Base-by-base conservation (phyloP, 2,888 invertebrate species). In the Pachycephus smyrnensis region DNA sequence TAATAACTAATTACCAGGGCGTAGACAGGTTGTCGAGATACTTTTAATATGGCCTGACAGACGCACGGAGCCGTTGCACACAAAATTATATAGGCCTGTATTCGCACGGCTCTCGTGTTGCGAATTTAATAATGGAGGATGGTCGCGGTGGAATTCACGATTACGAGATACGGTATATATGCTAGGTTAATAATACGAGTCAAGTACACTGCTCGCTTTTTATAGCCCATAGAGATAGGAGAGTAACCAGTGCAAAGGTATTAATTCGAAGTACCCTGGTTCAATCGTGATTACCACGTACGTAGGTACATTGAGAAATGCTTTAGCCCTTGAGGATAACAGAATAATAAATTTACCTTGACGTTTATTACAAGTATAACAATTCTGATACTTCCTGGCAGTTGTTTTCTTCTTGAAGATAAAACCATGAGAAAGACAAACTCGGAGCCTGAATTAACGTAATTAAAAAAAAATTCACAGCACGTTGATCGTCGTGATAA, bases 121-220 rank as follows among this genome's bases (percentile, higher is more conserved):
- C 55, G 55, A 55, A 55, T 55, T 55, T 55, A 55, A 23, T 55
- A 55, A 55, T 23, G 55, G 23, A 55, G 55, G 23, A 9, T 55
- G 55, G 23, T 55, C 55, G 23, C 23, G 1, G 55, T 23, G 23
- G 23, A 55, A 55, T 55, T 55, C 55, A 23, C 40, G 55, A 55
- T 55, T 55, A 55, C 23, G 9, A 55, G 23, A 55, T 23, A 55
- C 55, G 55, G 9, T 23, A 55, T 12, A 12, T 23, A 9, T 33
- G 71, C 31, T 31, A 33, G 71, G 32, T 71, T 71, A 71, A 71
- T 71, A 71, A 71, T 71, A 71, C 31, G 12, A 31, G 71, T 71
- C 71, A 71, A 33, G 12, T 33, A 71, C 31, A 71, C 33, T 71
- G 32, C 12, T 71, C 1, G 71, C 71, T 71, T 71, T 15, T 71